phyloP scores from a whole-genome alignment of 2,113 vertebrate species.

The Micromys minutus region DNA sequence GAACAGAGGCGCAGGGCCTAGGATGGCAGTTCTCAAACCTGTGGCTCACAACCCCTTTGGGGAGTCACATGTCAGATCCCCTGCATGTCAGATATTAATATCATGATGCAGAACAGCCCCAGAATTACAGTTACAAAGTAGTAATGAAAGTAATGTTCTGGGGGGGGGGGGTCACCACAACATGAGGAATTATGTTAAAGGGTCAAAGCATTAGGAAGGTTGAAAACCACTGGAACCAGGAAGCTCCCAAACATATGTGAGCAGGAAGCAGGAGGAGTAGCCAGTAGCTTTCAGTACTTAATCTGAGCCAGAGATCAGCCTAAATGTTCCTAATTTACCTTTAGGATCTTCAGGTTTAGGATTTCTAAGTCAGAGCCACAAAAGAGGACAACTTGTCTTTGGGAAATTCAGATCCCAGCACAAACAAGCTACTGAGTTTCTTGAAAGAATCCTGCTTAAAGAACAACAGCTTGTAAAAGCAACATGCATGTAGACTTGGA shows the following conservation, averaged over 20 bases:
- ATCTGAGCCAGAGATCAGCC: conserved; percentile 5
- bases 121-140: background rate
- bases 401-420: background rate
- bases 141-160: background rate
- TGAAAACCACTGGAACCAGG: background rate
- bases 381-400: conserved; percentile 40
- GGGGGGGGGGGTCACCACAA: background rate
- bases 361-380: conserved; percentile 38
- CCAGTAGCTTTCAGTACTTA: background rate
- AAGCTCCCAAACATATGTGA: background rate
- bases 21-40: background rate
- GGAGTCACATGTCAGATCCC: background rate
- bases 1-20: background rate
- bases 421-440: background rate
- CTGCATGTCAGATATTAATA: background rate
- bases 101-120: background rate
- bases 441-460: background rate
- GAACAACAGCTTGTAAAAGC: background rate
- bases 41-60: background rate
- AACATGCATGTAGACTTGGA: background rate
- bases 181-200: background rate
- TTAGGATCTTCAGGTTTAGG: background rate
- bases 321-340: background rate
- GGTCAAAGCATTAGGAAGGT: background rate
- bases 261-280: background rate